Evolutionary conservation across 2,113 vertebrate species (phyloP).

Genomic region (Drymodes brunneopygia): DNA sequence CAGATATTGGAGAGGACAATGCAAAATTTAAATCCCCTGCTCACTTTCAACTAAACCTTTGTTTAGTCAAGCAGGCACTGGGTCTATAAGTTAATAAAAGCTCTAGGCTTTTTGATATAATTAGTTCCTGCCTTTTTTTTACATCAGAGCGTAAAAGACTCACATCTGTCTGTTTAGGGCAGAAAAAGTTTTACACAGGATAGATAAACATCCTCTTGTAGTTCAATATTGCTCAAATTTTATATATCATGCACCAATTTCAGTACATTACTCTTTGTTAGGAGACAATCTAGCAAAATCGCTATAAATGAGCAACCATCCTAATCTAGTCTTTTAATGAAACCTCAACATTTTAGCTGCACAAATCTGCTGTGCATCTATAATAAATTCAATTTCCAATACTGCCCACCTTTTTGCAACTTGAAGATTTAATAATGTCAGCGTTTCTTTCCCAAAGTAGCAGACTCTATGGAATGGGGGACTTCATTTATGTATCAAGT

Average conservation of each 20-base stretch:
- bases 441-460: not conserved
- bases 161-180: not conserved
- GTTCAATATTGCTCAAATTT: not conserved
- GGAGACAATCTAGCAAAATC: not conserved
- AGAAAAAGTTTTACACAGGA: not conserved
- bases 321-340: not conserved
- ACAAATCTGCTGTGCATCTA: not conserved
- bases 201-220: not conserved
- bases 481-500: not conserved
- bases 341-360: not conserved
- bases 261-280: not conserved
- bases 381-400: not conserved
- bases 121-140: not conserved
- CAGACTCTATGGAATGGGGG: not conserved
- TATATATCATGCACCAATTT: not conserved
- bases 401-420: not conserved
- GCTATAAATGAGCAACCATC: not conserved
- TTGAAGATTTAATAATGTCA: not conserved
- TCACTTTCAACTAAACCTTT: not conserved
- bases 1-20: not conserved
- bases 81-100: not conserved
- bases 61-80: not conserved
- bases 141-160: not conserved
- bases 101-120: not conserved
- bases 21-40: not conserved